phyloP scores from a whole-genome alignment of 2,888 invertebrate genomes.

The Amblyjoppa fuscipennis region DNA sequence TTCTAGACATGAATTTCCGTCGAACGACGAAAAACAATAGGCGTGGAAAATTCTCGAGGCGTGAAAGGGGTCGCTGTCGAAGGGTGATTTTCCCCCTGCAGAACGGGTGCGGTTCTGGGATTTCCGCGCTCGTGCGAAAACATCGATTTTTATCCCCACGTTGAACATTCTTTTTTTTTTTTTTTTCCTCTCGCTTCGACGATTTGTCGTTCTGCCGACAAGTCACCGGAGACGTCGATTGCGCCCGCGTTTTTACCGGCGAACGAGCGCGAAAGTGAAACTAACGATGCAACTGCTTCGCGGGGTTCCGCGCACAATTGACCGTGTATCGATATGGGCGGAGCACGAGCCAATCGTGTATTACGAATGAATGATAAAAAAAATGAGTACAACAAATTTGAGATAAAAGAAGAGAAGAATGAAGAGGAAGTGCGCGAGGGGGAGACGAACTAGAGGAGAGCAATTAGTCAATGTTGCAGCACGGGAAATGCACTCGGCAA shows the following conservation, averaged over 20 bases:
- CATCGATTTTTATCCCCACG: constrained; percentile 48
- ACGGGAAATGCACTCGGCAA: constrained; percentile 76
- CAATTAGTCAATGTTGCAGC: constrained; percentile 75
- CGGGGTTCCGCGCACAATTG: constrained; percentile 23
- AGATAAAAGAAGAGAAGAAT: not conserved
- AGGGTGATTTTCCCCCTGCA: constrained; percentile 6
- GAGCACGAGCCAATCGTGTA: constrained; percentile 23
- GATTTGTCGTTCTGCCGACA: constrained; percentile 24
- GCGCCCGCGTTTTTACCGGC: constrained; percentile 19
- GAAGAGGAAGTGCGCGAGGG: constrained; percentile 36
- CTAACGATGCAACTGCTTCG: constrained; percentile 21
- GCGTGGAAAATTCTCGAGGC: constrained; percentile 18
- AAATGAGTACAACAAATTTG: not conserved
- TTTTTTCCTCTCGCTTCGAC: constrained; percentile 43
- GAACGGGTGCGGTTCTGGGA: constrained; percentile 20
- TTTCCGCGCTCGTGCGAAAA: constrained; percentile 35
- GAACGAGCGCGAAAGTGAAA: constrained; percentile 52
- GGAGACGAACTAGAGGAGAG: constrained; percentile 59
- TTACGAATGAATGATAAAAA: constrained; percentile 3
- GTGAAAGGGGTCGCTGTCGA: constrained; percentile 6
- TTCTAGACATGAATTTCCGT: not conserved
- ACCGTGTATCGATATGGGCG: constrained; percentile 35
- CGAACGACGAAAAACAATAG: not conserved
- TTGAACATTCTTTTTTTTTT: not conserved
- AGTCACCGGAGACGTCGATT: constrained; percentile 29